Evolutionary conservation across 2,113 vertebrate genomes (phyloP).

Genomic region (Myotis davidii): DNA sequence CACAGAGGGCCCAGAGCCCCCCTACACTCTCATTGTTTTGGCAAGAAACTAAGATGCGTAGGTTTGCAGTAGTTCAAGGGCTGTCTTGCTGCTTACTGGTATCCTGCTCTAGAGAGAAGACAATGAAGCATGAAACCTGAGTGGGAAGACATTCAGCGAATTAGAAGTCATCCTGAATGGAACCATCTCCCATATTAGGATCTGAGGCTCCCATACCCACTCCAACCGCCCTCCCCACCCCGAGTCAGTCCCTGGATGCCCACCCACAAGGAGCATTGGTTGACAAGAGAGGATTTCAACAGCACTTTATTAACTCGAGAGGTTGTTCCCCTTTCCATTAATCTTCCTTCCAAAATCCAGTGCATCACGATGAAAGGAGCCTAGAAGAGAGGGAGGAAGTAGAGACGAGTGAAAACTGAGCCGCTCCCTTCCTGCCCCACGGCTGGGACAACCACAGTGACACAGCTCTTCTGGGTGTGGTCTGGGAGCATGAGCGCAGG

Average conservation of each 20-base stretch:
- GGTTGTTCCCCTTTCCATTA: neutral
- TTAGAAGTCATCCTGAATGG: neutral
- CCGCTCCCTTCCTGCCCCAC: neutral
- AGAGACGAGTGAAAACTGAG: neutral
- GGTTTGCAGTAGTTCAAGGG: neutral
- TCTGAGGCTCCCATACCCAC: neutral
- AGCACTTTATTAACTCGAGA: neutral
- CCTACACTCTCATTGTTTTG: neutral
- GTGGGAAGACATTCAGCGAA: neutral
- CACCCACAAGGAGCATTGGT: fast-evolving
- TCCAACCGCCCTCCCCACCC: too few species aligned
- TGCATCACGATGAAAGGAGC: neutral
- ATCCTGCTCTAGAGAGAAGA: too few species aligned
- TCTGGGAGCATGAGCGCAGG: neutral
- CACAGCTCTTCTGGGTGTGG: fast-evolving
- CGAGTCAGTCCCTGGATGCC: neutral
- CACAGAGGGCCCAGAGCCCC: too few species aligned
- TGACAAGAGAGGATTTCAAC: neutral
- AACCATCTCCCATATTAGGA: neutral
- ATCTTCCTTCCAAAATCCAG: neutral
- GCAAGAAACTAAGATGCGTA: neutral
- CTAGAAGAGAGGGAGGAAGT: neutral
- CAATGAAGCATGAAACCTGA: neutral
- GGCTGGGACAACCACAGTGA: neutral
- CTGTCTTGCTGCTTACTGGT: neutral